Percentiles rank a stretch among this genome's conserved stretches.
Evolutionary conservation across 2,797 vertebrate genomes (phyloP).

Genomic region (Pseudochromis fuscus): DNA sequence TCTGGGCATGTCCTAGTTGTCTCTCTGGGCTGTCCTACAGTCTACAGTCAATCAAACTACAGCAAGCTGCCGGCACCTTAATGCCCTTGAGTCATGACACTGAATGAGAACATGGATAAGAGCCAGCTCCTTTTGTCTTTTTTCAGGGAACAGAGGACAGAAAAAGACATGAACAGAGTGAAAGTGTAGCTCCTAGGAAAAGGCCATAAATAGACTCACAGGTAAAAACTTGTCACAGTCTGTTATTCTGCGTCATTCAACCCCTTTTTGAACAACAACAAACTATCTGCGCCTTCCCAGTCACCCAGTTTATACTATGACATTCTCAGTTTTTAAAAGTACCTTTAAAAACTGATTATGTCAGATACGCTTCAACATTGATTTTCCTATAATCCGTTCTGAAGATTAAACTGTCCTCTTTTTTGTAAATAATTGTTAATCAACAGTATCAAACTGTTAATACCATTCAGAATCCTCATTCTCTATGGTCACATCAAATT

Average conservation of each 20-base stretch:
- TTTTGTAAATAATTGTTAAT: conserved; percentile 44
- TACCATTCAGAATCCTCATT: conserved; percentile 56
- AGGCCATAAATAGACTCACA: conserved; percentile 65
- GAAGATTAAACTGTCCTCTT: conserved; percentile 10
- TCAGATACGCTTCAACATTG: not conserved
- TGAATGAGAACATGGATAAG: conserved; percentile 63
- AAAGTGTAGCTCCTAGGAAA: conserved; percentile 58
- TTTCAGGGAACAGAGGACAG: conserved; percentile 60
- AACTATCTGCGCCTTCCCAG: conserved; percentile 1
- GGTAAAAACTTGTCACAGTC: conserved; percentile 48
- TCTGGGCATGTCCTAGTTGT: conserved; percentile 48
- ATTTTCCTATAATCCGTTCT: conserved; percentile 10
- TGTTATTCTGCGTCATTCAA: conserved; percentile 50
- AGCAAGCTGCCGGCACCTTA: conserved; percentile 52
- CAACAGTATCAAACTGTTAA: conserved; percentile 57
- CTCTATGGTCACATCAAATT: conserved; percentile 59
- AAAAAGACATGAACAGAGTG: conserved; percentile 53
- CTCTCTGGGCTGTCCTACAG: conserved; percentile 34
- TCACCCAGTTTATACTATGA: conserved; percentile 16
- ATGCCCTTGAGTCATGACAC: conserved; percentile 70
- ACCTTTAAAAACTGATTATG: no score
- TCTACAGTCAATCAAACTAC: conserved; percentile 64
- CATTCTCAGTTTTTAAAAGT: conserved; percentile 19
- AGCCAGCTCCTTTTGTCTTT: conserved; percentile 58
- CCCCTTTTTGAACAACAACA: conserved; percentile 24